Evolutionary conservation across 2,888 invertebrate genomes (phyloP).

Genomic region (Andricus quercusramuli): DNA sequence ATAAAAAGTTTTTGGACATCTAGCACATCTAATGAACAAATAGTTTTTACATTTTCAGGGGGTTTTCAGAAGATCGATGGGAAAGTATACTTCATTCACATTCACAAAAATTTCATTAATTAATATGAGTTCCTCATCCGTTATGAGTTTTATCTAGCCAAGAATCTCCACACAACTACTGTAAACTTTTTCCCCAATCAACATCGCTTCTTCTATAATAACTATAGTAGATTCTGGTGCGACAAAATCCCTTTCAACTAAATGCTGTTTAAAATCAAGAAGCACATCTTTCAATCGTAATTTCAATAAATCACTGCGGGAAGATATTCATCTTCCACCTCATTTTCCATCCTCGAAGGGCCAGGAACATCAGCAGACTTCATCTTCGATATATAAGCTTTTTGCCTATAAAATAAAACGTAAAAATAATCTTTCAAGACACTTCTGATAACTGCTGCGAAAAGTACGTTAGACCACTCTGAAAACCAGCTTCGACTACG

Average conservation of each 20-base stretch:
- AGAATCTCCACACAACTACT: no score
- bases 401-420: no score
- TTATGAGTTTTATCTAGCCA: no score
- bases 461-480: not conserved
- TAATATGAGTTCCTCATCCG: no score
- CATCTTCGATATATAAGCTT: not conserved
- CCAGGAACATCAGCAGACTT: not conserved
- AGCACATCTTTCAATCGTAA: slow-evolving; percentile 37
- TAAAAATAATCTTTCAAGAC: no score
- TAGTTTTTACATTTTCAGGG: no score
- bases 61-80: no score
- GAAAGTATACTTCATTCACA: no score
- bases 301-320: slow-evolving; percentile 43
- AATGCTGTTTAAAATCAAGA: slow-evolving; percentile 14
- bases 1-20: no score
- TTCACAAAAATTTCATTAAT: no score
- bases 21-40: no score
- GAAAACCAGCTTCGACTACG: not conserved
- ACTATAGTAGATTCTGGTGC: slow-evolving; percentile 37
- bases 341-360: not conserved
- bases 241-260: slow-evolving; percentile 46
- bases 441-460: not conserved
- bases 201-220: slow-evolving; percentile 39
- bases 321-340: slow-evolving; percentile 9
- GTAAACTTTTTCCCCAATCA: no score